Evolutionary conservation across 1,140 invertebrate species (phyloP).

Genomic region (Neelides sp.): DNA sequence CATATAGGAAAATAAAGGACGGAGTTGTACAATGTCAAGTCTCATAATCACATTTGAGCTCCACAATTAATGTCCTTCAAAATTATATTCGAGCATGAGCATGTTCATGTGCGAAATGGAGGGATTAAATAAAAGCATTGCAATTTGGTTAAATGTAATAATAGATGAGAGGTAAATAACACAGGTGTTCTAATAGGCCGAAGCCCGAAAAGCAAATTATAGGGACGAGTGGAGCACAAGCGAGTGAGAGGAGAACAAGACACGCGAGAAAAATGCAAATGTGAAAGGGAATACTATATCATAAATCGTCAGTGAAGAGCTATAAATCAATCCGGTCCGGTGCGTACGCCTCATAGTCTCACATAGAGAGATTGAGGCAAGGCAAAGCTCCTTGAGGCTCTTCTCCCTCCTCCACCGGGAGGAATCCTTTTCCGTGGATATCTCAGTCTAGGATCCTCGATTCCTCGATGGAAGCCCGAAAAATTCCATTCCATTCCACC

Average conservation of each 20-base stretch:
- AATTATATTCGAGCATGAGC: too few species aligned
- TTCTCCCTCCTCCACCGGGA: constrained; percentile 8
- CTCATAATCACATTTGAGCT: too few species aligned
- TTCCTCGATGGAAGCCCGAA: too few species aligned
- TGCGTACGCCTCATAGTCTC: constrained; percentile 21
- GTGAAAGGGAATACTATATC: constrained; percentile 21
- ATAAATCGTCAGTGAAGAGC: constrained; percentile 22
- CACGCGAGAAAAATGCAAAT: constrained; percentile 28
- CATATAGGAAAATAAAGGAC: too few species aligned
- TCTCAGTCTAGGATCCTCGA: too few species aligned
- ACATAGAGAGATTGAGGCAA: constrained; percentile 10
- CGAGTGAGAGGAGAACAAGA: constrained; percentile 5
- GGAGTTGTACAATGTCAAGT: too few species aligned
- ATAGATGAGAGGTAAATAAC: neutral
- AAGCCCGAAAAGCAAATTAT: constrained; percentile 14
- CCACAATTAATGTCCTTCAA: too few species aligned
- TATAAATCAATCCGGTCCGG: constrained; percentile 24
- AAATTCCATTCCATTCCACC: constrained; percentile 15
- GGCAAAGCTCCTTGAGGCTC: constrained; percentile 17
- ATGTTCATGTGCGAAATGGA: too few species aligned
- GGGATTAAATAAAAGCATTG: too few species aligned
- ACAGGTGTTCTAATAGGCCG: constrained; percentile 15
- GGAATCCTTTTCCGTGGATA: constrained; percentile 5
- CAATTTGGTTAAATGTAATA: too few species aligned
- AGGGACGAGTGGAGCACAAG: constrained; percentile 5